phyloP scores from a whole-genome alignment of 2,888 invertebrate species.

The Gisinianus flammeolus region DNA sequence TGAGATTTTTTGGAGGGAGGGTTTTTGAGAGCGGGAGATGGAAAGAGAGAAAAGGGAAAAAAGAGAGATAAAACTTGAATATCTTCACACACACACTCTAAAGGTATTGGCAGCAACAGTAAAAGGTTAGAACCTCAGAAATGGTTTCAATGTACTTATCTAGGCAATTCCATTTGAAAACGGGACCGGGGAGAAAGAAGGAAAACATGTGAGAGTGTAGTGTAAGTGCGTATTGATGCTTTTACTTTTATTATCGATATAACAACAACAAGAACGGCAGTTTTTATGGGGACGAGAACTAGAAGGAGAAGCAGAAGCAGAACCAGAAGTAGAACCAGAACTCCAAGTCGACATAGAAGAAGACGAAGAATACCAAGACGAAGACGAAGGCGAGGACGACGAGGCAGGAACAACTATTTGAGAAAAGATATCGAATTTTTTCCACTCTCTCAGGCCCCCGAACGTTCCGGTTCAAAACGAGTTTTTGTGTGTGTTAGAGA shows the following conservation, averaged over 20 bases:
- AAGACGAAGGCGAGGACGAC: too few species aligned
- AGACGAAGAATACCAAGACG: too few species aligned
- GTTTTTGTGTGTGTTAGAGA: too few species aligned
- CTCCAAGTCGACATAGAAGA: background rate
- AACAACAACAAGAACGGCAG: conserved; percentile 17
- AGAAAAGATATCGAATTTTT: too few species aligned
- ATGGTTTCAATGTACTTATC: conserved; percentile 6
- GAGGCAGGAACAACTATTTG: background rate
- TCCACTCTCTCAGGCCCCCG: too few species aligned
- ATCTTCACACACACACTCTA: background rate
- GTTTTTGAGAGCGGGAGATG: too few species aligned
- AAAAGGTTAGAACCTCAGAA: background rate
- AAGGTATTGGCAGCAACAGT: background rate
- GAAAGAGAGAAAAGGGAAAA: background rate
- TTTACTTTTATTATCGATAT: conserved; percentile 22
- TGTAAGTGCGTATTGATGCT: background rate
- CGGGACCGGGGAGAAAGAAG: background rate
- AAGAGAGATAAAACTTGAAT: background rate
- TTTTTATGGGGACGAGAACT: background rate
- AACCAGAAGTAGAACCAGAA: background rate
- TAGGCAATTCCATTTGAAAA: conserved; percentile 10
- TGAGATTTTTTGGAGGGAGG: too few species aligned
- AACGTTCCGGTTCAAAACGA: too few species aligned
- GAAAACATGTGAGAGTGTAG: background rate
- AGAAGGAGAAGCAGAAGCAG: background rate